Percentiles rank a stretch among this genome's conserved stretches.
phyloP scores from a whole-genome alignment of 2,888 invertebrate species.

The Eudemis profundana region DNA sequence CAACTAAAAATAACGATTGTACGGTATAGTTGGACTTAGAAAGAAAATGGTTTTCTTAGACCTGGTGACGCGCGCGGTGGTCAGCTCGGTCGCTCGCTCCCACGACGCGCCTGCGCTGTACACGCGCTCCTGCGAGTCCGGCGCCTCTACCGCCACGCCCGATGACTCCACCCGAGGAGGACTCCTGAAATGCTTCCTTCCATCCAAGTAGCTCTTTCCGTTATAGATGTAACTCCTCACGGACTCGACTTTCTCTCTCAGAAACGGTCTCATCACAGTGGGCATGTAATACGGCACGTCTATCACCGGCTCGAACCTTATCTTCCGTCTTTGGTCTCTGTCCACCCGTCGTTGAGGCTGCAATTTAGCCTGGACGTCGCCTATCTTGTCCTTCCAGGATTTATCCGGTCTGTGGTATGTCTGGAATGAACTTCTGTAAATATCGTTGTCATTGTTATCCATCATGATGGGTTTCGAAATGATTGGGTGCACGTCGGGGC shows the following conservation, averaged over 20 bases:
- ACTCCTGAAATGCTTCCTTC: conserved; percentile 24
- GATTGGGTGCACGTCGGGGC: conserved; percentile 40
- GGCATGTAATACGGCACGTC: conserved; percentile 51
- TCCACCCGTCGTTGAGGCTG: not conserved
- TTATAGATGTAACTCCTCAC: conserved; percentile 57
- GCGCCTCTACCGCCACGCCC: not conserved
- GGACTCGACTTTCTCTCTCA: conserved; percentile 59
- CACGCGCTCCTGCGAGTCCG: conserved; percentile 9
- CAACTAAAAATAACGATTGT: conserved; percentile 68
- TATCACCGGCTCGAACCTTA: conserved; percentile 44
- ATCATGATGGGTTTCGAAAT: conserved; percentile 54
- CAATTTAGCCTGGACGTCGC: conserved; percentile 31
- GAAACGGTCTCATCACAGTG: conserved; percentile 51
- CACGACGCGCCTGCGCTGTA: conserved; percentile 15
- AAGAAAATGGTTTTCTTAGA: conserved; percentile 70
- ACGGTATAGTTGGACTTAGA: conserved; percentile 71
- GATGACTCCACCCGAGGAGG: conserved; percentile 20
- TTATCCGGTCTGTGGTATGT: conserved; percentile 48
- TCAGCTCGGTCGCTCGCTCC: not conserved
- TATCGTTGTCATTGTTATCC: conserved; percentile 50
- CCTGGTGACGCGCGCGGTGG: conserved; percentile 48
- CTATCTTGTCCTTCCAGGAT: conserved; percentile 55
- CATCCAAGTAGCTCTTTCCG: conserved; percentile 41
- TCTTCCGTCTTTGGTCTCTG: not conserved
- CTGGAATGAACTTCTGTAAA: conserved; percentile 51